Evolutionary conservation across 2,888 invertebrate species (phyloP).

Genomic region (Metellina segmentata): DNA sequence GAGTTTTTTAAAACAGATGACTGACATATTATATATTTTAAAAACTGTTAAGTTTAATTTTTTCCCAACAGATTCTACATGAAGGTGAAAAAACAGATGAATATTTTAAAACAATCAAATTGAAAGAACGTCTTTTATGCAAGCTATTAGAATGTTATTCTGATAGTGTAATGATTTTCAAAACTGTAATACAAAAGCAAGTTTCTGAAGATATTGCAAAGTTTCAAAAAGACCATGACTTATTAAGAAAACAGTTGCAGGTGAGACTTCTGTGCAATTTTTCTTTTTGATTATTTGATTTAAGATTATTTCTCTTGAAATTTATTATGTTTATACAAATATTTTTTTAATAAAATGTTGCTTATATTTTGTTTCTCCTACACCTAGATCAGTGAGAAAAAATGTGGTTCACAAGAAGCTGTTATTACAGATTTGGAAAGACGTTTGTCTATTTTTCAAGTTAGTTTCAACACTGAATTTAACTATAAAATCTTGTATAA

Average conservation of each 20-base stretch:
- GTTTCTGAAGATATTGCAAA: neutral
- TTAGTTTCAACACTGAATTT: neutral
- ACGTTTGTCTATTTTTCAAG: constrained; percentile 59
- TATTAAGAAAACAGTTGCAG: constrained; percentile 38
- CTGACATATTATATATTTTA: too few species aligned
- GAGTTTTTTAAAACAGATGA: too few species aligned
- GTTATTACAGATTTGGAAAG: constrained; percentile 64
- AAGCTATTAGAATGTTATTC: constrained; percentile 55
- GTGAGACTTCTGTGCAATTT: neutral
- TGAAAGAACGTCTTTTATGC: constrained; percentile 43
- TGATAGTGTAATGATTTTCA: constrained; percentile 12
- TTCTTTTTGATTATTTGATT: neutral
- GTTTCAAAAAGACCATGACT: constrained; percentile 20
- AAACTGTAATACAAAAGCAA: constrained; percentile 28
- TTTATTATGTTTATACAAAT: neutral
- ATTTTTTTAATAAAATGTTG: neutral
- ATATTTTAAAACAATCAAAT: constrained; percentile 14
- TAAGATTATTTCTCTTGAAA: neutral
- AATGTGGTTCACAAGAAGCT: constrained; percentile 45
- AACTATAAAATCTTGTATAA: too few species aligned
- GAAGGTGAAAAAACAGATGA: constrained; percentile 11
- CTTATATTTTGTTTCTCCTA: neutral
- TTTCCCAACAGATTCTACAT: constrained; percentile 18
- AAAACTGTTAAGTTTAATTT: neutral
- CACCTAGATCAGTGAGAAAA: constrained; percentile 42